Evolutionary conservation across 2,113 vertebrate species (phyloP).

Genomic region (Crotophaga sulcirostris): DNA sequence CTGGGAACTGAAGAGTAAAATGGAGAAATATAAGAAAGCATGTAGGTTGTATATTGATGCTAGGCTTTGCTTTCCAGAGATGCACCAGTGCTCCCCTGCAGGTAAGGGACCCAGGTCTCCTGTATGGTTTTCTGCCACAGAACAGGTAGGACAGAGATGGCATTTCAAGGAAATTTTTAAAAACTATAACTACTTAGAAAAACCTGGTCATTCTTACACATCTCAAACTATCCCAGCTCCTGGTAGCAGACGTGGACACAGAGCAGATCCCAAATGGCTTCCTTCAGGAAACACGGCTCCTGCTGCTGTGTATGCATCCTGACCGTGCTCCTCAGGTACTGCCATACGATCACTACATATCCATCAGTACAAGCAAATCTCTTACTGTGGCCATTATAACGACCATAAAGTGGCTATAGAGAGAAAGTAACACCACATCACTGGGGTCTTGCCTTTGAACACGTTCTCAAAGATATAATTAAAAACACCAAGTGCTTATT

Average conservation of each 20-base stretch:
- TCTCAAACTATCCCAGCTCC: neutral
- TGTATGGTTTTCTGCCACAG: neutral
- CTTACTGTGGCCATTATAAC: conserved; percentile 67
- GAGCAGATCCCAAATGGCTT: neutral
- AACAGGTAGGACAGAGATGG: neutral
- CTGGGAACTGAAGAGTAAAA: neutral
- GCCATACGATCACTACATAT: neutral
- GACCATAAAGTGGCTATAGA: conserved; percentile 69
- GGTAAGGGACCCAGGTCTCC: neutral
- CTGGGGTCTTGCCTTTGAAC: conserved; percentile 56
- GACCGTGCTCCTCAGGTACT: neutral
- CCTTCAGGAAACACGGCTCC: neutral
- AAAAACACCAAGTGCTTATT: conserved; percentile 76
- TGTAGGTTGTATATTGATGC: accelerated
- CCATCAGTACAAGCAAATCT: conserved; percentile 58
- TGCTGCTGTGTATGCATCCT: neutral
- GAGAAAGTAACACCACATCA: conserved; percentile 67
- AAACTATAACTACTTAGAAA: neutral
- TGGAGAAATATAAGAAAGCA: neutral
- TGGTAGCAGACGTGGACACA: neutral
- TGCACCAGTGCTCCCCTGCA: neutral
- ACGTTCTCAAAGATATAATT: conserved; percentile 76
- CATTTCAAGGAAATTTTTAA: neutral
- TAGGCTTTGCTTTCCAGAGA: neutral
- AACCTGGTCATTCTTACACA: neutral